phyloP scores from a whole-genome alignment of 2,888 invertebrate genomes.

The Acrocyrtus sp. region DNA sequence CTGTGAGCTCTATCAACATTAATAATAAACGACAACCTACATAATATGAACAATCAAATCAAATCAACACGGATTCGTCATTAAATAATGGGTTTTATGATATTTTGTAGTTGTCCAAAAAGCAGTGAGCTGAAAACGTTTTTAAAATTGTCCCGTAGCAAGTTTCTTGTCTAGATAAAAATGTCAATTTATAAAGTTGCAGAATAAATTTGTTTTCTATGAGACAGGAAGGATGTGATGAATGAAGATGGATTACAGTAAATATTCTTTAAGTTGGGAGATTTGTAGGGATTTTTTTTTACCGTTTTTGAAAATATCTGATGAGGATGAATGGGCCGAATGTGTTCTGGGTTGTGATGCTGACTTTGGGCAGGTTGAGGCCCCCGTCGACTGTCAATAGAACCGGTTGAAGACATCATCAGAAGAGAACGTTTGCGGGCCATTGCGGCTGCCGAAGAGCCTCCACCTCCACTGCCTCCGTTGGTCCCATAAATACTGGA shows the following conservation, averaged over 20 bases:
- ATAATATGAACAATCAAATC: constrained; percentile 28
- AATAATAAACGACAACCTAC: constrained; percentile 40
- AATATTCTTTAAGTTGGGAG: too few species aligned
- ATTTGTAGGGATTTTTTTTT: constrained; percentile 38
- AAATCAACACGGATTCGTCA: constrained; percentile 18
- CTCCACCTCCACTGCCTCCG: constrained; percentile 39
- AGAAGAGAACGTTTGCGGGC: constrained; percentile 34
- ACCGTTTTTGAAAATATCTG: constrained; percentile 62
- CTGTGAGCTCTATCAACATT: too few species aligned
- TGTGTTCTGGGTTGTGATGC: constrained; percentile 51
- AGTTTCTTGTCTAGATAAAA: too few species aligned
- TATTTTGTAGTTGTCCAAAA: too few species aligned
- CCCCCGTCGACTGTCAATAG: constrained; percentile 39
- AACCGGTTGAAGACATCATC: constrained; percentile 44
- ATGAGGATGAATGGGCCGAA: constrained; percentile 60
- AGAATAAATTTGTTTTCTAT: too few species aligned
- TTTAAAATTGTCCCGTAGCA: too few species aligned
- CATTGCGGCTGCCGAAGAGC: constrained; percentile 36
- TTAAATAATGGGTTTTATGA: too few species aligned
- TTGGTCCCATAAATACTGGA: constrained; percentile 59
- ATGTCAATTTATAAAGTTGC: too few species aligned
- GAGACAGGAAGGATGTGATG: too few species aligned
- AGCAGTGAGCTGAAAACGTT: too few species aligned
- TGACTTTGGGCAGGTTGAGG: constrained; percentile 36
- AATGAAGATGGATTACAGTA: too few species aligned